Conservation (phyloP, 2,888 invertebrate species). For the Aradus depressus region DNA sequence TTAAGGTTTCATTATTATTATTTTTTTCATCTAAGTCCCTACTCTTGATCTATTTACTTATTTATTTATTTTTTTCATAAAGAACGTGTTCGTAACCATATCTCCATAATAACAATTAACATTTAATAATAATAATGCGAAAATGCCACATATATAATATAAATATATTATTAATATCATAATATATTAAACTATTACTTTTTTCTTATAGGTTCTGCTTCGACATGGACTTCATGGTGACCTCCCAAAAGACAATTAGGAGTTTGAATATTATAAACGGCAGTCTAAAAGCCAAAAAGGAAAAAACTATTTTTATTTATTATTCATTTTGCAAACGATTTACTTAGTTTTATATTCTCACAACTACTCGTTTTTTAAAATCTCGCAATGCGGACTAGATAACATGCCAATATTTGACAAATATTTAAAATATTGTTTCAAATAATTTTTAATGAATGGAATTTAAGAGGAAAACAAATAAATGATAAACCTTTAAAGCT, state of each 20-base stretch:
- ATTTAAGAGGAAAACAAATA: too few species aligned
- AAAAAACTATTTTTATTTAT: too few species aligned
- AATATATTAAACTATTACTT: conserved; percentile 14
- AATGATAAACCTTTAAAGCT: too few species aligned
- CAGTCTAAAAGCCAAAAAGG: conserved; percentile 27
- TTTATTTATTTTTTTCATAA: too few species aligned
- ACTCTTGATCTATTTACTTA: conserved; percentile 16
- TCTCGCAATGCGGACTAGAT: too few species aligned
- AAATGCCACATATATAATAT: too few species aligned
- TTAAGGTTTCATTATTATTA: conserved; percentile 11
- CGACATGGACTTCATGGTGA: conserved; percentile 26
- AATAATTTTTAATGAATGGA: too few species aligned
- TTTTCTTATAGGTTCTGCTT: conserved; percentile 6
- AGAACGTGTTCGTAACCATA: conserved; percentile 14
- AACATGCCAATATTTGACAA: too few species aligned
- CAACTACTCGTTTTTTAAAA: conserved; percentile 25
- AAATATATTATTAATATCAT: too few species aligned
- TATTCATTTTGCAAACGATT: too few species aligned
- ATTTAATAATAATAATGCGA: conserved; percentile 12
- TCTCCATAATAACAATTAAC: conserved; percentile 7
- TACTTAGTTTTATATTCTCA: too few species aligned
- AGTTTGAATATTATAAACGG: conserved; percentile 19
- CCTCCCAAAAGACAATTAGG: conserved; percentile 22
- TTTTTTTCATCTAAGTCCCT: neutral
- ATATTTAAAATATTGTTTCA: too few species aligned